Base-by-base conservation (phyloP, 2,888 invertebrate genomes). In the Rotaria macrura region DNA sequence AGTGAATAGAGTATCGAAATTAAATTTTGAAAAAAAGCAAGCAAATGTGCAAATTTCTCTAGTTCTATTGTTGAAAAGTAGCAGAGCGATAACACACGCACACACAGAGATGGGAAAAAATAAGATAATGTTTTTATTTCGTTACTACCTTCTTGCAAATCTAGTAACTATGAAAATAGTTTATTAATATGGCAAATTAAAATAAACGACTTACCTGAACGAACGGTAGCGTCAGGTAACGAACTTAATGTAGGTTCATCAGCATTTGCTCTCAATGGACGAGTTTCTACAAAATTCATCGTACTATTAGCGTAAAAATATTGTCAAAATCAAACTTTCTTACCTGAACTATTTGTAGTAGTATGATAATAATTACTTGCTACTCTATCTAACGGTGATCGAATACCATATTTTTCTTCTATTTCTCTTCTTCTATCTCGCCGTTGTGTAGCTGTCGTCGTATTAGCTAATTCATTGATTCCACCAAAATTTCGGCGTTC, bases 401-500 rank as follows among this genome's bases (percentile, higher is more conserved):
- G 12, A 25, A 79, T 14, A 0, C 79, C 79, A 79, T 79, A 79
- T 79, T 79, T 79, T 43, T 79, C 79, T 79, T 79, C 79, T 14
- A 79, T 14, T 43, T 43, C 79, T 79, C 79, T 40, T 79, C 79
- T 20, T 25, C 79, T 23, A 79, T 79, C 43, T 43, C 25, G 79
- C 23, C 43, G 79, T n/a, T 79, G 43, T n/a, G 43, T 20, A 25
- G 79, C 79, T 25, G 79, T 79, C 25, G 79, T 79, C n/a, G 79
- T 79, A 43, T 40, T 43, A 10, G 79, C 9, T 6, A 79, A 79
- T 20, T 17, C 34, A 38, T 65, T 20, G 7, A 6, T n/a, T 43
- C 43, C 79, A 43, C 79, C 79, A 40, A n/a, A 79, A 43, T 10
- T 43, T 79, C 79, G 79, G n/a, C 79, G 40, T n/a, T 79, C 79